Evolutionary conservation across 2,888 invertebrate species (phyloP), one percentile per base, ranked within the genome.

Genomic region (Troilus luridus): DNA sequence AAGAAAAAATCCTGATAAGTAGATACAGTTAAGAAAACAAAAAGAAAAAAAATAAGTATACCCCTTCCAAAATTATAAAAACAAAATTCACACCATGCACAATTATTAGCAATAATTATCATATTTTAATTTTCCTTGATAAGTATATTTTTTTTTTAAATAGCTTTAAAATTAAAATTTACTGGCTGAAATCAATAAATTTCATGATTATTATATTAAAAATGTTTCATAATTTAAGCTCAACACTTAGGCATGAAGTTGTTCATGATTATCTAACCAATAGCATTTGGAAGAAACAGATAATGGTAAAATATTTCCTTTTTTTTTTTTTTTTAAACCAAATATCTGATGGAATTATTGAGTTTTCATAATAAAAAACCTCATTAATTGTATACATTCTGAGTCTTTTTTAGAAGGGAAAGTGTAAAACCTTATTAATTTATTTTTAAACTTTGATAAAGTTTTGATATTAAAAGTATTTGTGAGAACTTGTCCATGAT

Each of bases 31-130:
- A 21, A 19, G 41, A 41, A 41, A 41, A 41, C 54, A 54, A 17
- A 54, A 14, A 27, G 6, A 27, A 77, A 54, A 81, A 41, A 81
- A 56, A 56, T 12, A 58, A 56, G 6, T 17, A 17, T 24, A 85
- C n/a, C n/a, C 10, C 12, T 14, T 56, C 56, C 85, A 21, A 85
- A 85, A 21, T 11, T 58, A 54, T 11, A 21, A 85, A 85, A 56
- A 85, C n/a, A 56, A 85, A 85, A 85, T 85, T 58, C 85, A 85
- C 85, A 85, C 85, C 85, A 85, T 85, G 85, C 85, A 85, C 19
- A 56, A 56, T 85, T n/a, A 81, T 21, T 27, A 27, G 14, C 27
- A 27, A 12, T 14, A 27, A 14, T 77, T 41, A 7, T 10, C 8
- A n/a, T 8, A 21, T 17, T n/a, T 64, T 7, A 7, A 64, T n/a